Evolutionary conservation across 2,888 invertebrate genomes (phyloP).

Genomic region (Tolmerus cingulatus): DNA sequence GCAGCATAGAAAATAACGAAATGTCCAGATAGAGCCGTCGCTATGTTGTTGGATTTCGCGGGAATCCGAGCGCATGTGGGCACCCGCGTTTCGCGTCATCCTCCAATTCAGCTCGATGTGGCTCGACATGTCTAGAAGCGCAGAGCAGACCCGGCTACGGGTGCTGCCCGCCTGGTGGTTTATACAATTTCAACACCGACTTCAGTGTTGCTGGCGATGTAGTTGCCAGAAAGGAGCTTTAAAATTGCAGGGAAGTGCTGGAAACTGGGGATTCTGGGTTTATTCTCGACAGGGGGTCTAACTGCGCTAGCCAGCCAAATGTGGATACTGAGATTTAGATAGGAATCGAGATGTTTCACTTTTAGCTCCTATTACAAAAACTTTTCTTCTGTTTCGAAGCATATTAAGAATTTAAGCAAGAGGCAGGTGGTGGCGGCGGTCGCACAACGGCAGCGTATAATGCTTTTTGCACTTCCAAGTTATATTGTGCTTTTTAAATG

Average conservation of each 20-base stretch:
- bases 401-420: constrained; percentile 25
- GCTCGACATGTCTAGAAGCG: background rate
- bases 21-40: background rate
- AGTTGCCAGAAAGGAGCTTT: constrained; percentile 19
- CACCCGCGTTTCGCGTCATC: background rate
- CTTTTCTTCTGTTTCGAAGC: constrained; percentile 17
- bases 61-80: background rate
- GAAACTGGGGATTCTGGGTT: background rate
- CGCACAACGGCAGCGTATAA: background rate
- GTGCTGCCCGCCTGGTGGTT: constrained; percentile 9
- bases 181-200: constrained; percentile 30
- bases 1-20: background rate
- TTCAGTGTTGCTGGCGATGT: constrained; percentile 33
- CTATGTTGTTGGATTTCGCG: background rate
- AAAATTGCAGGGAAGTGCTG: background rate
- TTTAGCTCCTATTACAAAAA: constrained; percentile 41
- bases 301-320: background rate
- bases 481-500: constrained; percentile 23
- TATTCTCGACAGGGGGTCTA: background rate
- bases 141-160: background rate
- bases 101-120: background rate
- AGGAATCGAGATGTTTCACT: constrained; percentile 13
- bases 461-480: constrained; percentile 37
- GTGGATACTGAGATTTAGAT: background rate
- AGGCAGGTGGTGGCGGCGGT: background rate